Evolutionary conservation across 2,888 invertebrate genomes (phyloP), one percentile per base, ranked within the genome.

Genomic region (Drosophila mayaguana): DNA sequence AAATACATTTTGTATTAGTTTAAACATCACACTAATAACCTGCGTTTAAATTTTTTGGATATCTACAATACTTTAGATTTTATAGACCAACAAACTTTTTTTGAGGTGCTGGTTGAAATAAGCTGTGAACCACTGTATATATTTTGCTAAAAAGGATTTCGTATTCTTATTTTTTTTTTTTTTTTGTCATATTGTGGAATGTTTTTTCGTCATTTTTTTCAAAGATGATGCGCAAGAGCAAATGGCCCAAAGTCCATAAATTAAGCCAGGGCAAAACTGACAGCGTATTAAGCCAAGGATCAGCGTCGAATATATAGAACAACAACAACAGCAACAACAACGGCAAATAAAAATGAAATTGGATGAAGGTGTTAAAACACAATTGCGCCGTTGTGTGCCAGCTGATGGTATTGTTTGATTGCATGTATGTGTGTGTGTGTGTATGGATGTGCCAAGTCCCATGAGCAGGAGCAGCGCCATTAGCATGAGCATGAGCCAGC

Each of bases 311-410:
- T 67, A 77, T 62, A 65, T 74, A 56, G 73, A 80, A 78, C 65
- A 75, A 74, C 63, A 72, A 42, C 38, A 38, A n/a, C 43, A 43
- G 5, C 42, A 42, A 12, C 42, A 42, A 73, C 73, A 61, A 71
- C 61, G 28, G 46, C 22, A 43, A 59, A 63, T 38, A 66, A 75
- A 80, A 77, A 78, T 80, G 80, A 89, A 91, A 91, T 91, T 91
- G 89, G 90, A 91, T 91, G 91, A 91, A 91, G 91, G 91, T 91
- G 91, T 91, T 91, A 91, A 90, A 88, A 89, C 73, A 91, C 90
- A 90, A 91, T 81, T 80, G 71, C 42, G 45, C 34, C 50, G 63
- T 62, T 63, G 70, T 78, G 16, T 46, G 63, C 59, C 72, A 67
- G 74, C 73, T 73, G 74, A 67, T 54, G 59, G 40, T 36, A 57